Base-by-base conservation (phyloP, 2,113 vertebrate species). In the Rhynchomys soricoides region DNA sequence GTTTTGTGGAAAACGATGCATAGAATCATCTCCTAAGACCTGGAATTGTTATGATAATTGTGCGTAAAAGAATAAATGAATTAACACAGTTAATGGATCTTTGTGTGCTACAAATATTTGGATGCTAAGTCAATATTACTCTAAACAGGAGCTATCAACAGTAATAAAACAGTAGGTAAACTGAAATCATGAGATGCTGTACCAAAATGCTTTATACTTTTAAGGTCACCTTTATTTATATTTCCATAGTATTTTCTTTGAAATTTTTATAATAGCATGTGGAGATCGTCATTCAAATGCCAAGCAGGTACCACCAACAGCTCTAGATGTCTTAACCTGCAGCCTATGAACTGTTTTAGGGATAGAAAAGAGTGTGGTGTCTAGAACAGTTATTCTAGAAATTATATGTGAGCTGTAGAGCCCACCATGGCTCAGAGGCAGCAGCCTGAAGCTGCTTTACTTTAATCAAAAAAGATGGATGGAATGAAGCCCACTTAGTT, bases 401-500 rank as follows among this genome's bases (percentile, higher is more conserved):
- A 94, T 79, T 88, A 52, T 88, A 81, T 90, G 85, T 93, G 88
- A 82, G 92, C 85, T 70, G 16, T n/a, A 62, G 79, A 68, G 92
- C 86, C 96, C 90, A 95, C 62, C 90, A 64, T 31, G 82, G 85
- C 71, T 96, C 95, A 34, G 82, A 96, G 90, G 93, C 95, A 97
- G 93, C 82, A 94, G 95, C 77, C 88, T 96, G 92, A 95, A 89
- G 89, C 81, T 82, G 77, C 79, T 92, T 96, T 48, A 94, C 88
- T 97, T 93, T 97, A 78, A 95, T 97, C 96, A 97, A 95, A 92
- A 93, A 90, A 77, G 93, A 96, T 81, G 94, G 90, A 96, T 97
- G 97, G 97, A 96, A 95, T 19, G 66, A 37, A 97, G 97, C 97
- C 97, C 97, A 79, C 95, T 96, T 89, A 86, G 92, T 93, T 93